Percentiles rank a stretch among this genome's conserved stretches.
Evolutionary conservation across 2,888 invertebrate species (phyloP).

Genomic region (Leptopilina syphax): DNA sequence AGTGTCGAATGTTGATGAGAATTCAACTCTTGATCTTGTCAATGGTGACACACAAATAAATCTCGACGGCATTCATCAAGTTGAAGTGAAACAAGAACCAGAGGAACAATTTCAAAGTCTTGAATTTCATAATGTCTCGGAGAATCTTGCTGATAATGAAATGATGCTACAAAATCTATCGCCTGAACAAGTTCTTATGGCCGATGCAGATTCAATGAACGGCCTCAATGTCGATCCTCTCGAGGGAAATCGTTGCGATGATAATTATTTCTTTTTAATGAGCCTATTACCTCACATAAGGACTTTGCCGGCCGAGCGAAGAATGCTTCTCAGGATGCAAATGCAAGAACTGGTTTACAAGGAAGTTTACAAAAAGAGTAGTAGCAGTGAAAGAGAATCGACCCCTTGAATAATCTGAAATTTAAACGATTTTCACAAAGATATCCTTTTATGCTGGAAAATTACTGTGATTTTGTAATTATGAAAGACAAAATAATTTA

Average conservation of each 20-base stretch:
- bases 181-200: slow-evolving; percentile 69
- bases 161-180: slow-evolving; percentile 71
- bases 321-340: slow-evolving; percentile 74
- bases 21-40: slow-evolving; percentile 4
- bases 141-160: slow-evolving; percentile 66
- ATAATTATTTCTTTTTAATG: slow-evolving; percentile 76
- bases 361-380: slow-evolving; percentile 69
- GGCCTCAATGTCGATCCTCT: slow-evolving; percentile 64
- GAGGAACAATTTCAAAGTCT: slow-evolving; percentile 65
- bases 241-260: slow-evolving; percentile 70
- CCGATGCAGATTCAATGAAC: slow-evolving; percentile 64
- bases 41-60: slow-evolving; percentile 51
- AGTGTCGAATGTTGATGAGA: not conserved
- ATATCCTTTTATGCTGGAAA: not conserved
- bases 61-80: slow-evolving; percentile 56
- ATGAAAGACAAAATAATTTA: not conserved
- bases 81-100: slow-evolving; percentile 68
- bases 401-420: slow-evolving; percentile 47
- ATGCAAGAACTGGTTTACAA: slow-evolving; percentile 75
- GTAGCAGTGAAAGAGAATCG: slow-evolving; percentile 49
- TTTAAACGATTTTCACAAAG: not conserved
- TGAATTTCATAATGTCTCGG: slow-evolving; percentile 65
- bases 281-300: slow-evolving; percentile 74
- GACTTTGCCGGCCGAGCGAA: slow-evolving; percentile 71
- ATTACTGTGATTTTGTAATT: slow-evolving; percentile 1